phyloP scores from a whole-genome alignment of 2,888 invertebrate genomes.

The Caenorhabditis doughertyi region DNA sequence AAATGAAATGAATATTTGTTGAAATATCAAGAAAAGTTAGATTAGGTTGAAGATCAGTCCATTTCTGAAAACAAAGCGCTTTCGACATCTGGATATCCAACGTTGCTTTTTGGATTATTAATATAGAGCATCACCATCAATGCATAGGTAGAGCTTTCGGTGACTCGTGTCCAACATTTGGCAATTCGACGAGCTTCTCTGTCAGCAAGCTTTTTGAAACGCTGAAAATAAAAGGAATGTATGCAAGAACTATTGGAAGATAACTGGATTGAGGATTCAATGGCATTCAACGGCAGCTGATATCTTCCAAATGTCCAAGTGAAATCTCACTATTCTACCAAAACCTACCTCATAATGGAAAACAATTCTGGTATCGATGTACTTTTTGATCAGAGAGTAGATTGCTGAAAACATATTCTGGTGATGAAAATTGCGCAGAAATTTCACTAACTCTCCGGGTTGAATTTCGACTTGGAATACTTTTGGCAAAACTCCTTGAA shows the following conservation, averaged over 20 bases:
- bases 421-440: too few species aligned
- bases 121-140: slow-evolving; percentile 52
- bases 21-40: not conserved
- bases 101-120: slow-evolving; percentile 1
- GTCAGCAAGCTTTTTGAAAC: slow-evolving; percentile 44
- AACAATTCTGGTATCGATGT: slow-evolving; percentile 42
- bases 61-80: slow-evolving; percentile 5
- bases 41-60: not conserved
- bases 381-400: slow-evolving; percentile 14
- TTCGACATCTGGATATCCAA: slow-evolving; percentile 24
- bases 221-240: slow-evolving; percentile 10
- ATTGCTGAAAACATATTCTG: slow-evolving; percentile 7
- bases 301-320: not conserved
- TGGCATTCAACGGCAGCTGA: too few species aligned
- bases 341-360: slow-evolving; percentile 39
- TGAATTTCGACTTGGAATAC: slow-evolving; percentile 36
- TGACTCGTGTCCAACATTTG: slow-evolving; percentile 19
- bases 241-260: not conserved
- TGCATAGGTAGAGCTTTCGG: slow-evolving; percentile 31
- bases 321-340: not conserved
- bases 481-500: slow-evolving; percentile 37
- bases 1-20: not conserved
- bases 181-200: slow-evolving; percentile 28
- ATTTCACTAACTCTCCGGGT: not conserved
- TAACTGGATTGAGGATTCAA: too few species aligned